Evolutionary conservation across 2,113 vertebrate genomes (phyloP).

Genomic region (Psilopogon haemacephalus): DNA sequence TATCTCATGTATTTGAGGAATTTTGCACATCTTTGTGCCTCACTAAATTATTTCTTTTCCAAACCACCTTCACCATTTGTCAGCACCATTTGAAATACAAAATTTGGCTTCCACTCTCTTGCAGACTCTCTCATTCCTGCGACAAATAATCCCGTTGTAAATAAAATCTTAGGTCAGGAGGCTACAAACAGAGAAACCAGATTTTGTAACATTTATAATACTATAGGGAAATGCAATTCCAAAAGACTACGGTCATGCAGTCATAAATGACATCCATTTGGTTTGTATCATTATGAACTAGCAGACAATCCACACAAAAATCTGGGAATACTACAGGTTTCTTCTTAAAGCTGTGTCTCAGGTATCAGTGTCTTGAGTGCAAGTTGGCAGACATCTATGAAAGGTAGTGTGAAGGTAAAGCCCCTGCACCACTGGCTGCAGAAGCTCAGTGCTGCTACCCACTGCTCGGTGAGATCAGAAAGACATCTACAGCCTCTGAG

Average conservation of each 20-base stretch:
- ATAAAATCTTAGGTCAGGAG: background rate
- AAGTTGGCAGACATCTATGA: background rate
- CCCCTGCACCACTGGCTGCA: background rate
- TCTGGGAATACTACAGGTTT: background rate
- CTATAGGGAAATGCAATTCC: background rate
- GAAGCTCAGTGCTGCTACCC: background rate
- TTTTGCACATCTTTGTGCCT: background rate
- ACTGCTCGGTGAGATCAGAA: rapidly evolving
- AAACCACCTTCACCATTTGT: background rate
- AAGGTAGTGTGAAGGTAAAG: background rate
- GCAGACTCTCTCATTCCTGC: background rate
- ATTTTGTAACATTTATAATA: background rate
- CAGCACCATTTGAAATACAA: background rate
- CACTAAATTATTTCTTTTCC: background rate
- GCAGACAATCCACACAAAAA: background rate
- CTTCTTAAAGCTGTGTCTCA: background rate
- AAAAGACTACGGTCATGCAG: background rate
- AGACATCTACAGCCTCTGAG: background rate
- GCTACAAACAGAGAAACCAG: background rate
- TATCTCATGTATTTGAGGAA: background rate
- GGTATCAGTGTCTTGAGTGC: background rate
- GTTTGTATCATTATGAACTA: background rate
- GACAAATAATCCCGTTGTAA: background rate
- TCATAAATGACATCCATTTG: background rate
- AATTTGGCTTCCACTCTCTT: background rate